phyloP scores from a whole-genome alignment of 2,797 vertebrate species.

The Discoglossus pictus region DNA sequence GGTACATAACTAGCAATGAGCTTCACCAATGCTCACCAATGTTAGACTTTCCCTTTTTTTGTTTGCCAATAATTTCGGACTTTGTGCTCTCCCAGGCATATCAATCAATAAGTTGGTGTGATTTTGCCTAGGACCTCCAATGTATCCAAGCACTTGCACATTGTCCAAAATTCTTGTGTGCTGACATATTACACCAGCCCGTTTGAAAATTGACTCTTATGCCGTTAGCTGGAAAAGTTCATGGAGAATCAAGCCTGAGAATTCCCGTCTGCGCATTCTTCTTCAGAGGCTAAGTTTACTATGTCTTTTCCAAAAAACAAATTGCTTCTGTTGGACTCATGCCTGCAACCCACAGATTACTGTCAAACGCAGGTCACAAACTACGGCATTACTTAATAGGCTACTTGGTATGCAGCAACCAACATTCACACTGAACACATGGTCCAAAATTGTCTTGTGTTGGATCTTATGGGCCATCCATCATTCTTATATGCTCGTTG shows the following conservation, averaged over 20 bases:
- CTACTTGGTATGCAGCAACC: conserved; percentile 38
- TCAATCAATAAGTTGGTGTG: conserved; percentile 22
- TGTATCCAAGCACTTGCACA: conserved; percentile 26
- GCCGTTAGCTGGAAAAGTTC: conserved; percentile 37
- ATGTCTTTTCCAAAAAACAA: conserved; percentile 48
- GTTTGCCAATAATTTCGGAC: no score
- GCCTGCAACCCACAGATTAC: conserved; percentile 45
- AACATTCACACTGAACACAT: conserved; percentile 40
- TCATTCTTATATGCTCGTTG: conserved; percentile 28
- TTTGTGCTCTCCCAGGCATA: not conserved
- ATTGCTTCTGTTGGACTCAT: conserved; percentile 49
- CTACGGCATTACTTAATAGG: conserved; percentile 42
- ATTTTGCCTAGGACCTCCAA: conserved; percentile 26
- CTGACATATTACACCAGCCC: conserved; percentile 43
- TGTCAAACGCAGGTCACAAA: conserved; percentile 50
- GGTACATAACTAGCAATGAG: no score
- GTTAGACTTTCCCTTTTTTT: no score
- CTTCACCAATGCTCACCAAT: no score
- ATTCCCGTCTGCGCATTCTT: conserved; percentile 42
- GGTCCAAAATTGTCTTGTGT: conserved; percentile 31
- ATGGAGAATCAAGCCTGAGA: conserved; percentile 28
- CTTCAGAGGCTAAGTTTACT: conserved; percentile 41
- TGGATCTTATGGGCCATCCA: conserved; percentile 33
- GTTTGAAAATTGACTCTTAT: conserved; percentile 37
- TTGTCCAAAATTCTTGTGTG: conserved; percentile 27